Base-by-base conservation (phyloP, 2,888 invertebrate genomes). In the Sycophila texana region DNA sequence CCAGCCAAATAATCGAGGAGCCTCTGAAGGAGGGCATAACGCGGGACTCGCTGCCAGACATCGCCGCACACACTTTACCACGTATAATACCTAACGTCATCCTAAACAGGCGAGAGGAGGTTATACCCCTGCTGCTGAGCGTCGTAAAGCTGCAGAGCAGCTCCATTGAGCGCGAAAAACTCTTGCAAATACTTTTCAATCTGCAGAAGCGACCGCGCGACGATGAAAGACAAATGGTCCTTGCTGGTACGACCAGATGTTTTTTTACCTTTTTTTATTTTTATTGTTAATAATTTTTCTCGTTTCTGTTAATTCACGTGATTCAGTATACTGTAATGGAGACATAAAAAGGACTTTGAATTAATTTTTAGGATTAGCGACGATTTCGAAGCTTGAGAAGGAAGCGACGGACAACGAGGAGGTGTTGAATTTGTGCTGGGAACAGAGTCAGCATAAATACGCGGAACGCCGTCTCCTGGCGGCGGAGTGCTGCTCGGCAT, bases 371-470 rank as follows among this genome's bases (percentile, higher is more conserved):
- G 92, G 92, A 75, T 89, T 92, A 68, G 86, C 91, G 47, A 89
- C 89, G 14, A 91, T 92, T 81, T 91, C 91, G 10, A 91, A 91
- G 85, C 88, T 90, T 68, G 91, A 91, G 47, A 91, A 91, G n/a
- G 90, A 89, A 55, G 90, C 91, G 22, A 86, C 93, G 71, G 92
- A 94, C n/a, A 93, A 94, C 86, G 93, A 93, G 80, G 94, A 95
- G 88, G 91, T 95, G 74, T 89, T 95, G 65, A 94, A 94, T 0
- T 93, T 94, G 83, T 94, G 94, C 87, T 95, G 95, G 95, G 94
- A 95, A 86, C 94, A 94, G 90, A 92, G 95, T 83, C 93, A 92
- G 73, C 93, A 95, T 86, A 94, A 94, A 84, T 93, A 94, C 88
- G 89, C 92, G 2, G 95, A 95, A 87, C 91, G 94, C 81, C 91